Evolutionary conservation across 1,140 invertebrate genomes (phyloP).

Genomic region (Polyergus mexicanus): DNA sequence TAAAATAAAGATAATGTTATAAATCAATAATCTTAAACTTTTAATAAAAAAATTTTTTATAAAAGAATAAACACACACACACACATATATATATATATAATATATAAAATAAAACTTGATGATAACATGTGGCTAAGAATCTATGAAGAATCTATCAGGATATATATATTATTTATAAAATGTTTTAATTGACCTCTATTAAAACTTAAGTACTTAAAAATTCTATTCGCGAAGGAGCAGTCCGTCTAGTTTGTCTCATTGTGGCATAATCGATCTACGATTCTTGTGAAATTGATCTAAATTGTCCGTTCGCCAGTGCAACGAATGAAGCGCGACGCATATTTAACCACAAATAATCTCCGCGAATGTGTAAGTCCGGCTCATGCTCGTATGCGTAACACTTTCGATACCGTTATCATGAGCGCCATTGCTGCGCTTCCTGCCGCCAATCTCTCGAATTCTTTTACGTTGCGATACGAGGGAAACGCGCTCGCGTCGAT

Average conservation of each 20-base stretch:
- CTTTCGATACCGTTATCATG: constrained; percentile 76
- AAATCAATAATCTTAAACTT: not conserved
- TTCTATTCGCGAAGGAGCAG: not conserved
- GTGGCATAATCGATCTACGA: not conserved
- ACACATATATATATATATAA: no score
- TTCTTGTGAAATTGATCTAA: constrained; percentile 6
- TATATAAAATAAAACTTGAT: not conserved
- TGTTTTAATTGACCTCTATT: not conserved
- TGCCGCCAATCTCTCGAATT: constrained; percentile 65
- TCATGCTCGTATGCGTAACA: constrained; percentile 70
- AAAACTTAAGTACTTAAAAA: not conserved
- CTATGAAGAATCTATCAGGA: not conserved
- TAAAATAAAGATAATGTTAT: not conserved
- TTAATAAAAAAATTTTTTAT: no score
- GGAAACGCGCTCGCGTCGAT: constrained; percentile 40
- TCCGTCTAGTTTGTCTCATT: not conserved
- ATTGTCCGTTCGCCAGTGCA: not conserved
- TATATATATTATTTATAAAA: constrained; percentile 5
- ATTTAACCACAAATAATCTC: constrained; percentile 65
- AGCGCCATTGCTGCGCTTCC: constrained; percentile 71
- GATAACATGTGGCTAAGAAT: not conserved
- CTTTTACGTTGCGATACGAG: constrained; percentile 42
- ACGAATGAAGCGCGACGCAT: constrained; percentile 18
- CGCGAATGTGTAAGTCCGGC: constrained; percentile 38
- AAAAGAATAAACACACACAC: no score